phyloP scores from a whole-genome alignment of 1,140 invertebrate genomes.

The Papilio polyxenes region DNA sequence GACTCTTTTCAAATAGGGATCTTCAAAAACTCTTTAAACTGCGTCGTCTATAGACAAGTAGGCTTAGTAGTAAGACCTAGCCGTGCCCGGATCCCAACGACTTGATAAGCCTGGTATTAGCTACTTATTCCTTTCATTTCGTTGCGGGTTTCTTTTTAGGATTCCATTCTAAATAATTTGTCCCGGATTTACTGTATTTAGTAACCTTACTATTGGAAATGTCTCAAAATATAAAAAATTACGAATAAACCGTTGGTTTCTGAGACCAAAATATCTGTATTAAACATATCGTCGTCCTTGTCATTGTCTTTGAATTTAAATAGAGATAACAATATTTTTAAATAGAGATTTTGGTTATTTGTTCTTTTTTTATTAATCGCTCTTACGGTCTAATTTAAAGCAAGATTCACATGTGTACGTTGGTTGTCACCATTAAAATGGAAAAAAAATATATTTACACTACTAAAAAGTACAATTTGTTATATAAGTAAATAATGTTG shows the following conservation, averaged over 20 bases:
- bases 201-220: not conserved
- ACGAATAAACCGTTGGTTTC: no score
- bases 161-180: slow-evolving; percentile 17
- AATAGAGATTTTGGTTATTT: no score
- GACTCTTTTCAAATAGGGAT: slow-evolving; percentile 28
- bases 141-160: not conserved
- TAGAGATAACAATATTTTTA: no score
- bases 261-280: no score
- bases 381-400: no score
- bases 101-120: slow-evolving; percentile 33
- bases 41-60: slow-evolving; percentile 32
- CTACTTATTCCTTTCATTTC: slow-evolving; percentile 30
- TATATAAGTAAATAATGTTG: not conserved
- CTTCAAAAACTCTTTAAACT: slow-evolving; percentile 18
- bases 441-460: no score
- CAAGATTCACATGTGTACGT: no score
- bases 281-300: no score
- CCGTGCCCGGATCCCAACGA: slow-evolving; percentile 4
- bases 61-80: slow-evolving; percentile 33
- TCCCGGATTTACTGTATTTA: slow-evolving; percentile 5
- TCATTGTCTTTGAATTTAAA: no score
- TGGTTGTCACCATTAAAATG: no score
- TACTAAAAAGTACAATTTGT: no score
- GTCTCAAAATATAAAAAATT: not conserved
- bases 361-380: no score